Percentiles rank a stretch among this genome's conserved stretches.
phyloP scores from a whole-genome alignment of 1,140 invertebrate genomes.

The Berghia stephanieae region DNA sequence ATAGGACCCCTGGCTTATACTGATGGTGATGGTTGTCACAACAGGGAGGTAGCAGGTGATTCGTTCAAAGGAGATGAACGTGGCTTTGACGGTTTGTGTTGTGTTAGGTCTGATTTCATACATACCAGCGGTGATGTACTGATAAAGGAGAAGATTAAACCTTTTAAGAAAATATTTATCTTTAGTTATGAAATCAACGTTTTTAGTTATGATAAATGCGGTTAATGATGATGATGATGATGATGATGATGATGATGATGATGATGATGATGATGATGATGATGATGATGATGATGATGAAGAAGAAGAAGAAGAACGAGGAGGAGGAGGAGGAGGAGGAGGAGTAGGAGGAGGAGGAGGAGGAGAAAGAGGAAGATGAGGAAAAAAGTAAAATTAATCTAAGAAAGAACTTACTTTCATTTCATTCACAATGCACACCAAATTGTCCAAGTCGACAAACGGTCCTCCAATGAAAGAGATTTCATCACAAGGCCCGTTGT shows the following conservation, averaged over 20 bases:
- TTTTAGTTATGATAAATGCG: no score
- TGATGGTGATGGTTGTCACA: background rate
- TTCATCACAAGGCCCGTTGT: constrained; percentile 14
- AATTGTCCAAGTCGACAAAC: constrained; percentile 35
- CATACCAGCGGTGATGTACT: constrained; percentile 7
- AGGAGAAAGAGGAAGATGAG: background rate
- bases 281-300: constrained; percentile 7
- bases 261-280: constrained; percentile 8
- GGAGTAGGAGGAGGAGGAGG: no score
- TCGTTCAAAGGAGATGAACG: constrained; percentile 31
- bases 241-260: constrained; percentile 3
- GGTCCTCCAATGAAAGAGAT: constrained; percentile 42
- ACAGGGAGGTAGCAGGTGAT: constrained; percentile 29
- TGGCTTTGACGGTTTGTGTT: constrained; percentile 21
- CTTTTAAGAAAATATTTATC: no score
- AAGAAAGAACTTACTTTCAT: constrained; percentile 38
- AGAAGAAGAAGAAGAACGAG: background rate
- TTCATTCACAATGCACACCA: constrained; percentile 39
- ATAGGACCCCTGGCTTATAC: no score
- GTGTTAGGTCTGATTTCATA: constrained; percentile 19
- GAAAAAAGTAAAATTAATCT: no score
- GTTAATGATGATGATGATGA: background rate
- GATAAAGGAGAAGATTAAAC: background rate
- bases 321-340: background rate
- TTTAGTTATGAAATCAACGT: no score